A percentile compares a stretch with the other conserved stretches of the same genome.
Evolutionary conservation across 2,888 invertebrate genomes (phyloP).

Genomic region (Drosophila testacea): DNA sequence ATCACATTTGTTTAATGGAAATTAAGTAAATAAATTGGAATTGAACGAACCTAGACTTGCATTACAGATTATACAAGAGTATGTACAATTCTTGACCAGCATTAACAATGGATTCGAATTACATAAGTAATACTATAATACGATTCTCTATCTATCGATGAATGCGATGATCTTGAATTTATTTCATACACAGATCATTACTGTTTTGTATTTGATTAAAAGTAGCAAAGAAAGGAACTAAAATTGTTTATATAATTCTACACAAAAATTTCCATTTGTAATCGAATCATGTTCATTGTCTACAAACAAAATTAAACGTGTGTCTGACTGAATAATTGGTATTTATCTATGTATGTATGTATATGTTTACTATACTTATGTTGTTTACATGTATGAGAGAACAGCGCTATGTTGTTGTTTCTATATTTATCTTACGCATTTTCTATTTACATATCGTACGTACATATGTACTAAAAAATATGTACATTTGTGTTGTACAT

Average conservation of each 20-base stretch:
- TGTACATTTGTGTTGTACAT: background rate
- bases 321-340: background rate
- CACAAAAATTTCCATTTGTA: background rate
- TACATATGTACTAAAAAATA: background rate
- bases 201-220: background rate
- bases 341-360: background rate
- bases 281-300: slow-evolving; percentile 2
- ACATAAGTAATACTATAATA: no score
- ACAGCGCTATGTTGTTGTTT: slow-evolving; percentile 6
- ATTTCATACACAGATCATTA: background rate
- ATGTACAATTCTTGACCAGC: no score
- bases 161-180: background rate
- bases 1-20: slow-evolving; percentile 17
- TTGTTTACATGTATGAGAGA: background rate
- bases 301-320: slow-evolving; percentile 11
- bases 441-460: slow-evolving; percentile 35
- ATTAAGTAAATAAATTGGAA: slow-evolving; percentile 3
- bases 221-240: background rate
- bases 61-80: background rate
- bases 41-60: background rate
- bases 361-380: background rate
- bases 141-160: background rate
- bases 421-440: slow-evolving; percentile 31
- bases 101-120: no score
- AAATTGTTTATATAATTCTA: background rate